A percentile compares a stretch with the other conserved stretches of the same genome.
Evolutionary conservation across 2,797 vertebrate species (phyloP).

Genomic region (Hybognathus amarus): DNA sequence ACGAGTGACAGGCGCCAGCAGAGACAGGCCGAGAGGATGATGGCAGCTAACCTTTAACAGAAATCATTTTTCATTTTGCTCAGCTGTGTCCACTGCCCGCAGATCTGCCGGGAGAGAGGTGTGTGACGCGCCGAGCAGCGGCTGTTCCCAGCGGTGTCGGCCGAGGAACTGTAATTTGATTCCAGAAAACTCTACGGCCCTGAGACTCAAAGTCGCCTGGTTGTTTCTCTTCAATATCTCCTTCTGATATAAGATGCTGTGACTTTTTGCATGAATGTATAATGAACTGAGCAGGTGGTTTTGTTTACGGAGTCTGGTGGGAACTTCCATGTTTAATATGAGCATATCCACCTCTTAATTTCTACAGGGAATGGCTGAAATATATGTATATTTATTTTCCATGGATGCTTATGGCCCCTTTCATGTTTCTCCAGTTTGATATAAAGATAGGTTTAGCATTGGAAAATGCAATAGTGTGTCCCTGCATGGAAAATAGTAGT

Average conservation of each 20-base stretch:
- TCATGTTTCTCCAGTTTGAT: conserved; percentile 23
- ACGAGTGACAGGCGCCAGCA: conserved; percentile 57
- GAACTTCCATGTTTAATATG: conserved; percentile 64
- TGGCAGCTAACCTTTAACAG: conserved; percentile 64
- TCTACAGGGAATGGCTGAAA: conserved; percentile 70
- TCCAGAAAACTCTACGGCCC: conserved; percentile 54
- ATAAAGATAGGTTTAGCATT: background rate
- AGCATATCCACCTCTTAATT: conserved; percentile 72
- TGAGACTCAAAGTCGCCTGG: conserved; percentile 48
- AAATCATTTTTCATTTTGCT: conserved; percentile 68
- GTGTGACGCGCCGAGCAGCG: conserved; percentile 49
- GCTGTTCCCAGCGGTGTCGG: conserved; percentile 41
- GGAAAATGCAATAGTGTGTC: conserved; percentile 51
- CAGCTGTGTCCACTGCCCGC: conserved; percentile 49
- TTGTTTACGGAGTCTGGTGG: conserved; percentile 57
- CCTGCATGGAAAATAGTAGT: conserved; percentile 49
- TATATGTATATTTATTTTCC: conserved; percentile 27
- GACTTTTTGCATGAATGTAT: conserved; percentile 44
- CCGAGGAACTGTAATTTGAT: conserved; percentile 60
- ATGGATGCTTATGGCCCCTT: conserved; percentile 62
- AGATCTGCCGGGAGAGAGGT: conserved; percentile 47
- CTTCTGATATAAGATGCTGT: conserved; percentile 46
- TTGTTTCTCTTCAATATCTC: conserved; percentile 23
- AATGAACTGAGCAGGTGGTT: conserved; percentile 19
- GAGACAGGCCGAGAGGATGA: conserved; percentile 56